Evolutionary conservation across 2,113 vertebrate genomes (phyloP).

Genomic region (Ailuropoda melanoleuca): DNA sequence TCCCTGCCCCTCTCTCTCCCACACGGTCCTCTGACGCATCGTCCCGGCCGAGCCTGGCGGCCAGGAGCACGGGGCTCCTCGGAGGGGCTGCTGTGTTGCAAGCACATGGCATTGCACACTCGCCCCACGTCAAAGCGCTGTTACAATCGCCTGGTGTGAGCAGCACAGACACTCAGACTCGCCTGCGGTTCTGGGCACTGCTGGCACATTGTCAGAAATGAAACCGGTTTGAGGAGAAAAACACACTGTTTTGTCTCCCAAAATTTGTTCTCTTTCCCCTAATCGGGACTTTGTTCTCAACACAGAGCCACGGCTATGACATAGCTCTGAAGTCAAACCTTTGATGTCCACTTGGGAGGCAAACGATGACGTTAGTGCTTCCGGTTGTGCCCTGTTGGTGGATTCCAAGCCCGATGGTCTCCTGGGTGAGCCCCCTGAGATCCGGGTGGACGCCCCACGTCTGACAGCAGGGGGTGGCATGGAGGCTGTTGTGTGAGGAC

Average conservation of each 20-base stretch:
- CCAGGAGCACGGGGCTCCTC: too few relatives aligned
- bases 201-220: too few relatives aligned
- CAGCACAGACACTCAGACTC: too few relatives aligned
- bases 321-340: not conserved
- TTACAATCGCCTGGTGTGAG: fast-evolving
- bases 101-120: fast-evolving
- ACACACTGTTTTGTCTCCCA: not conserved
- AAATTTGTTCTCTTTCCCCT: not conserved
- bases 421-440: fast-evolving
- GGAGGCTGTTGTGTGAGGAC: not conserved
- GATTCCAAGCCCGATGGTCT: fast-evolving
- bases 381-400: fast-evolving
- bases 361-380: fast-evolving
- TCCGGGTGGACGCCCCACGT: fast-evolving
- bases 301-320: not conserved
- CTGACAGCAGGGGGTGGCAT: not conserved
- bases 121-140: fast-evolving
- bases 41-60: fast-evolving
- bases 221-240: not conserved
- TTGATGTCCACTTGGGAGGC: not conserved
- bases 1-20: not conserved
- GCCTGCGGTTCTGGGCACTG: not conserved
- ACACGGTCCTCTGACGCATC: fast-evolving
- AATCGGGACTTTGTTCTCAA: not conserved
- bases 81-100: fast-evolving